These are phyloP conservation scores for Solea solea DNA, from an alignment of 2,113 vertebrate genomes.

Conservation along the genomic window DNA sequence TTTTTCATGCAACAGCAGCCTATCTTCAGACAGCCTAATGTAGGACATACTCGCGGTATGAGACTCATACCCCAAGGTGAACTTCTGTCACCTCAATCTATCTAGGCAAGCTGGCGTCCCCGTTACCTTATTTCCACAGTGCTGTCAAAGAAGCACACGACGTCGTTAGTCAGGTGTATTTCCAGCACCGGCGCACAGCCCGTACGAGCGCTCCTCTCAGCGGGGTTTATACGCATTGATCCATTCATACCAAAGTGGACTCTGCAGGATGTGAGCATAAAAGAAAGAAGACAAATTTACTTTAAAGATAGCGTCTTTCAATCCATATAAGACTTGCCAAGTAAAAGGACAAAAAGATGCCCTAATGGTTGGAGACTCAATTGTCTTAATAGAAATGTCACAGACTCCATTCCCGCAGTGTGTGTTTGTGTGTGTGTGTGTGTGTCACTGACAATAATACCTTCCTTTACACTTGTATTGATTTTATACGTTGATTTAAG, in stretches of 20 bases:
- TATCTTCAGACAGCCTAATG: constrained; percentile 54
- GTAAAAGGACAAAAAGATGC: background rate
- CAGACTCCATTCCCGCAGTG: background rate
- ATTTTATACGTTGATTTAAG: constrained; percentile 8
- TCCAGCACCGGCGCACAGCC: constrained; percentile 77
- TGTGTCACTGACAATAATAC: background rate
- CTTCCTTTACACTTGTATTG: background rate
- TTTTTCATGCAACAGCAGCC: constrained; percentile 53
- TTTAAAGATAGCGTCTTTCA: constrained; percentile 28
- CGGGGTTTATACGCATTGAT: constrained; percentile 87
- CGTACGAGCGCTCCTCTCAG: constrained; percentile 68
- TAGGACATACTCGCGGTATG: constrained; percentile 59
- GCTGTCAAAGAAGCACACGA: constrained; percentile 89
- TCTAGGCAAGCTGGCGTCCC: constrained; percentile 46
- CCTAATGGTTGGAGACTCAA: background rate
- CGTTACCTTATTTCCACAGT: constrained; percentile 89
- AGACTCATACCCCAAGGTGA: constrained; percentile 58
- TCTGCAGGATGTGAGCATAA: constrained; percentile 70
- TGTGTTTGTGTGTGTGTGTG: background rate
- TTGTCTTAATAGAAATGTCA: constrained; percentile 15
- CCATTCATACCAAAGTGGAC: constrained; percentile 98
- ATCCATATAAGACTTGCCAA: constrained; percentile 12
- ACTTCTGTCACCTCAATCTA: constrained; percentile 67
- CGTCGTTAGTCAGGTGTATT: constrained; percentile 86
- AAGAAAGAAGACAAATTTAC: constrained; percentile 29